Base-by-base conservation (phyloP, 2,797 vertebrate genomes). In the Anabas testudineus region DNA sequence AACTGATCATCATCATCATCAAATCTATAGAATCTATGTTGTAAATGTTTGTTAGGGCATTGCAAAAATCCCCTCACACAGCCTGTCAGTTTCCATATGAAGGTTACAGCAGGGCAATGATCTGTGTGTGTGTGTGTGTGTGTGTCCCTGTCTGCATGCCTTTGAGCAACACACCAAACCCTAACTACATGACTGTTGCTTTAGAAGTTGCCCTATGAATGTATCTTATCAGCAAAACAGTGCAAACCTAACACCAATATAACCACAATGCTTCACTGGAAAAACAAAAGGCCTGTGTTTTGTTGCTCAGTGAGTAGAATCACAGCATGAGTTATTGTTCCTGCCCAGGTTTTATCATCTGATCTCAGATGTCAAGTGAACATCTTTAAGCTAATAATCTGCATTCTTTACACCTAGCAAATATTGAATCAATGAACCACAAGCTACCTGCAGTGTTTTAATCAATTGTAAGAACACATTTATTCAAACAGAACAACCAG, bases 11-110 rank as follows among this genome's bases (percentile, higher is more conserved):
- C n/a, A 26, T 47, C n/a, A 22, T 48, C n/a, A 1, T 15, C 24
- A 19, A 63, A 53, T 73, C 37, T 65, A 22, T 0, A 22, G 51
- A 48, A 37, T 2, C 64, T 56, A 32, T 47, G 4, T 14, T 42
- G 39, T 42, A 42, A 8, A 43, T 36, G 30, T 36, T 24, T 16
- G 36, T 46, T 45, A 26, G 51, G 22, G 42, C n/a, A 42, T 42
- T 42, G 37, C 26, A 45, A 47, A 51, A 72, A 22, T 58, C 46
- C 47, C 60, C 55, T 30, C 46, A 32, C 54, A 61, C 58, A 37
- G 9, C 53, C 41, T 47, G 47, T 60, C 60, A 15, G 15, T 15
- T 15, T 39, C 37, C 39, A 59, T 52, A 3, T 60, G 34, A 19
- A 64, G 47, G 41, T 36, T 36, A 36, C 34, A 36, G 10, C 32